Evolutionary conservation across 1,140 invertebrate genomes (phyloP).

Genomic region (Eurosta solidaginis): DNA sequence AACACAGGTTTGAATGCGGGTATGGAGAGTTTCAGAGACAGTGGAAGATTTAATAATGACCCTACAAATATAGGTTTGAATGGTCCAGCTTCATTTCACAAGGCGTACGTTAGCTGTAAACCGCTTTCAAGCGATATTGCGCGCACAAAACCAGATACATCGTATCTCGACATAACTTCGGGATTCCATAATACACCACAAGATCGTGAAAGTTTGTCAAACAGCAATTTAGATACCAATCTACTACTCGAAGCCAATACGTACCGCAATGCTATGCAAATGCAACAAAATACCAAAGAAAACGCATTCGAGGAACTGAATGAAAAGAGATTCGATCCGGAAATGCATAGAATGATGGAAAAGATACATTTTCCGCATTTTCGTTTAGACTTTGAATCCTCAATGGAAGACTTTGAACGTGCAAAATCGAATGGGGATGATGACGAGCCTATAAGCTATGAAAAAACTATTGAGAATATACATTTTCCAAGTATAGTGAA

Average conservation of each 20-base stretch:
- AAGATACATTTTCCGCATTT: slow-evolving; percentile 1
- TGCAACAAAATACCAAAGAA: background rate
- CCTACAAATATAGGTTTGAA: background rate
- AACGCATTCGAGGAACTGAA: background rate
- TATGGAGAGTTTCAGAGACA: too few relatives aligned
- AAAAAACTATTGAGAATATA: slow-evolving; percentile 27
- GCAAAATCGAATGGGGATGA: slow-evolving; percentile 24
- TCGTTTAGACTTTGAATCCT: background rate
- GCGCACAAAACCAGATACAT: background rate
- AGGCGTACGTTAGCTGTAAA: background rate
- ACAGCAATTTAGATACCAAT: background rate
- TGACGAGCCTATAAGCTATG: background rate
- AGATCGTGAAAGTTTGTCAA: background rate
- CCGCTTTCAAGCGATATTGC: background rate
- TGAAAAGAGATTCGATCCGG: background rate
- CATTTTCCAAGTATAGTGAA: slow-evolving; percentile 1
- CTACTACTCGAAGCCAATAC: background rate
- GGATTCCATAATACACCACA: background rate
- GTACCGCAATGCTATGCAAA: background rate
- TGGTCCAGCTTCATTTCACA: background rate
- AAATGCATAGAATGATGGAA: slow-evolving; percentile 8
- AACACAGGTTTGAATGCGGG: background rate
- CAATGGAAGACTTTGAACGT: background rate
- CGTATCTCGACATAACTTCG: background rate
- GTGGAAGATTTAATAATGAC: background rate